Percentiles rank a stretch among this genome's conserved stretches.
Conservation (phyloP, 2,113 vertebrate genomes). For the Phrynosoma blainvillii region DNA sequence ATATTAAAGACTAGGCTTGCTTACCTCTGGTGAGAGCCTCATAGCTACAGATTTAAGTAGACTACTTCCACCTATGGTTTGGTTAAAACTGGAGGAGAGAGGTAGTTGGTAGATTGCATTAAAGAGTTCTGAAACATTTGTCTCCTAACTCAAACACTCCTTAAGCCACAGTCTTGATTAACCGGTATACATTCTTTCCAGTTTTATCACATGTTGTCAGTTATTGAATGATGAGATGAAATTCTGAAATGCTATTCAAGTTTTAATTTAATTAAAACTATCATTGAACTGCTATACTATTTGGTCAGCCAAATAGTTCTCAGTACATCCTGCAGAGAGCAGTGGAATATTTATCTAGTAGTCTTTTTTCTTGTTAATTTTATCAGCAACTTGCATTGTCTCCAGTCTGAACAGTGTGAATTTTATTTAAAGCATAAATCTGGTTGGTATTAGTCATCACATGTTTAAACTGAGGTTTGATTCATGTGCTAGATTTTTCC, state of each 20-base stretch:
- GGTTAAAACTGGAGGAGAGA: neutral
- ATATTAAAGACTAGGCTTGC: neutral
- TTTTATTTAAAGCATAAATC: neutral
- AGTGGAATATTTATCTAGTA: constrained; percentile 1
- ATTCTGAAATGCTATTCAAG: neutral
- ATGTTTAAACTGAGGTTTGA: neutral
- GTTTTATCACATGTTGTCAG: neutral
- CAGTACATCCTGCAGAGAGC: neutral
- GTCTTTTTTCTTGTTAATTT: neutral
- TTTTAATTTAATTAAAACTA: neutral
- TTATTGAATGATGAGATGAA: neutral
- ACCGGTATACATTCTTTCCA: neutral
- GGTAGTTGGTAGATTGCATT: neutral
- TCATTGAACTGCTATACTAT: no score
- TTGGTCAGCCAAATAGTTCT: neutral
- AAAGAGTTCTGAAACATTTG: neutral
- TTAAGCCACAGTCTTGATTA: neutral
- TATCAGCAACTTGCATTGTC: neutral
- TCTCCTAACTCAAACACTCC: neutral
- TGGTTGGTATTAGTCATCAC: neutral
- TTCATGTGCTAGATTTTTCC: neutral
- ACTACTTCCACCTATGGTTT: neutral
- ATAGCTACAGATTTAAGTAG: neutral
- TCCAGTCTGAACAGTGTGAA: neutral
- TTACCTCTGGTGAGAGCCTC: neutral